Conservation (phyloP, 2,113 vertebrate species). For the Sander lucioperca region DNA sequence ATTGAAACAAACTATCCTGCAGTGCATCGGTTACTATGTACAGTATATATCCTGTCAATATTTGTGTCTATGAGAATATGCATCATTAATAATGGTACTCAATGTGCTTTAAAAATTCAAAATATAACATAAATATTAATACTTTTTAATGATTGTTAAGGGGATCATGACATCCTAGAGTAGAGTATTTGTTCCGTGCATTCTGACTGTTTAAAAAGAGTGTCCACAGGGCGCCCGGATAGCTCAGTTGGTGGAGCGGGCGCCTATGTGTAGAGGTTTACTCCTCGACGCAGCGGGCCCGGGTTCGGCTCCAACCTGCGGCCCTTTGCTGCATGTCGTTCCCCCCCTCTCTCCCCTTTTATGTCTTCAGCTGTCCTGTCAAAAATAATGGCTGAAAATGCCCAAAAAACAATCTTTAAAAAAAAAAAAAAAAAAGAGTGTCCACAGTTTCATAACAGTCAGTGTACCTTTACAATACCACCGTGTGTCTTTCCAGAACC, state of each 20-base stretch:
- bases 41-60: neutral
- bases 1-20: neutral
- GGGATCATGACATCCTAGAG: neutral
- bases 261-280: too few species aligned
- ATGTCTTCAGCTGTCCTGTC: too few species aligned
- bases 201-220: neutral
- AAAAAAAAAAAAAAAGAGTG: neutral
- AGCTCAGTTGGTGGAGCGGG: too few species aligned
- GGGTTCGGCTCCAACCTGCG: too few species aligned
- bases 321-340: too few species aligned
- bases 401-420: too few species aligned
- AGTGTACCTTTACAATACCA: constrained; percentile 1
- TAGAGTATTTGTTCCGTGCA: neutral
- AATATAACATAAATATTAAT: neutral
- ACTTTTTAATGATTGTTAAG: neutral
- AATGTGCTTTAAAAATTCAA: neutral
- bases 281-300: too few species aligned
- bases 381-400: too few species aligned
- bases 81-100: neutral
- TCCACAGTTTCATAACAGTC: constrained; percentile 22
- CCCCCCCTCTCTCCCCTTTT: too few species aligned
- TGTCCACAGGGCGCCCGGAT: too few species aligned
- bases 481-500: constrained; percentile 76
- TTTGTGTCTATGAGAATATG: neutral
- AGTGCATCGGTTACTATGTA: neutral